Conservation (phyloP, 2,888 invertebrate genomes). For the Octonoba sinensis region DNA sequence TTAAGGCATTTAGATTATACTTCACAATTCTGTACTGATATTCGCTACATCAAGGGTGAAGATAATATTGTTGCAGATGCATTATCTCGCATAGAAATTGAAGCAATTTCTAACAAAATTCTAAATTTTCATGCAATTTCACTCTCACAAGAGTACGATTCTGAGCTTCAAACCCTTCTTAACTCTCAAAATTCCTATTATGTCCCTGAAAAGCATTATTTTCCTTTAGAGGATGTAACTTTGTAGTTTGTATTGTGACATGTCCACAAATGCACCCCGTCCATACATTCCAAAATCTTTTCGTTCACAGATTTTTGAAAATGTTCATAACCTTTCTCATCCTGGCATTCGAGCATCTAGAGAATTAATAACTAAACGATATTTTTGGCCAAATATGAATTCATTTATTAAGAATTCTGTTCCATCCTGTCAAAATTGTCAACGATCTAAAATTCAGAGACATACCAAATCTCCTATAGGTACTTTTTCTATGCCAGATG, state of each 20-base stretch:
- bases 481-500: slow-evolving; percentile 13
- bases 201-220: not conserved
- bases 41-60: slow-evolving; percentile 67
- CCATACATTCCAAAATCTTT: not conserved
- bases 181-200: not conserved
- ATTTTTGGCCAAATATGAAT: slow-evolving; percentile 12
- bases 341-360: slow-evolving; percentile 10
- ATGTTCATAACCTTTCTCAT: slow-evolving; percentile 12
- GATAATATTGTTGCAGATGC: slow-evolving; percentile 35
- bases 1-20: too few relatives aligned
- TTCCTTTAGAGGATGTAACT: not conserved
- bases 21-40: slow-evolving; percentile 1
- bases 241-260: not conserved
- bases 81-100: slow-evolving; percentile 26
- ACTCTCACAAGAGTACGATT: not conserved
- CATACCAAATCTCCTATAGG: slow-evolving; percentile 12
- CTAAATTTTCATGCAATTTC: not conserved
- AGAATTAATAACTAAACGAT: slow-evolving; percentile 16
- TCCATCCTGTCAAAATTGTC: not conserved
- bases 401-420: too few relatives aligned
- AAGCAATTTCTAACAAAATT: not conserved
- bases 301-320: not conserved
- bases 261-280: not conserved
- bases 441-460: slow-evolving; percentile 2
- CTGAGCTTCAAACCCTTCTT: not conserved